Conservation (phyloP, 1,140 invertebrate species). For the Apis mellifera region DNA sequence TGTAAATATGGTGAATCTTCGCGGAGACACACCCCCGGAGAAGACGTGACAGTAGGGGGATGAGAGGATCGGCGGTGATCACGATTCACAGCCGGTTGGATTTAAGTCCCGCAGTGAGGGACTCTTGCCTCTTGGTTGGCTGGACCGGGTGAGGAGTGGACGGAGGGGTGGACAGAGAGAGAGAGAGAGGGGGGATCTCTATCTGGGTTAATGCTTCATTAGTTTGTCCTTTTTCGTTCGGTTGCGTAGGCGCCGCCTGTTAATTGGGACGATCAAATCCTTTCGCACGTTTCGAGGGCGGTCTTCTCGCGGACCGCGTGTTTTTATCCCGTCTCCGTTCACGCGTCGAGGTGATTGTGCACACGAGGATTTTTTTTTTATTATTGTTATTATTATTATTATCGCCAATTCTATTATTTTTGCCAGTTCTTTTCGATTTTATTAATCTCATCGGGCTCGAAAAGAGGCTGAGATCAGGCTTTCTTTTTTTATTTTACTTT, state of each 20-base stretch:
- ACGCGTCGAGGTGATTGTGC: background rate
- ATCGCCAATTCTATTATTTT: no score
- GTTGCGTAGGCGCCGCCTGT: background rate
- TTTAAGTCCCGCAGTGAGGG: conserved; percentile 29
- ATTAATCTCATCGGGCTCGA: no score
- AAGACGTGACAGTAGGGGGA: conserved; percentile 34
- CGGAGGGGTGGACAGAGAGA: no score
- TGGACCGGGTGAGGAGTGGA: conserved; percentile 24
- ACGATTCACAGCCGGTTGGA: conserved; percentile 6
- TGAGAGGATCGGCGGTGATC: conserved; percentile 29
- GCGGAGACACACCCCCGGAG: conserved; percentile 38
- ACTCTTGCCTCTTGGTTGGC: background rate
- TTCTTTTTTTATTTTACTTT: no score
- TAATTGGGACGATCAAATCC: background rate
- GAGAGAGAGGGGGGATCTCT: no score
- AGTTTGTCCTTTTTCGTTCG: background rate
- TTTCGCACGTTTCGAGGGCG: background rate
- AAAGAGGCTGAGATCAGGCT: no score
- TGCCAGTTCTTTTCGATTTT: no score
- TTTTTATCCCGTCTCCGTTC: background rate
- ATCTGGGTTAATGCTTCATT: conserved; percentile 33
- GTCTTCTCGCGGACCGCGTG: background rate
- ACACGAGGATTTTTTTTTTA: no score
- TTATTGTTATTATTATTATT: no score
- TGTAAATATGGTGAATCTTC: conserved; percentile 43